These are phyloP conservation scores for Drosophila subquinaria DNA, from an alignment of 2,888 invertebrate species.

Conservation along the genomic window DNA sequence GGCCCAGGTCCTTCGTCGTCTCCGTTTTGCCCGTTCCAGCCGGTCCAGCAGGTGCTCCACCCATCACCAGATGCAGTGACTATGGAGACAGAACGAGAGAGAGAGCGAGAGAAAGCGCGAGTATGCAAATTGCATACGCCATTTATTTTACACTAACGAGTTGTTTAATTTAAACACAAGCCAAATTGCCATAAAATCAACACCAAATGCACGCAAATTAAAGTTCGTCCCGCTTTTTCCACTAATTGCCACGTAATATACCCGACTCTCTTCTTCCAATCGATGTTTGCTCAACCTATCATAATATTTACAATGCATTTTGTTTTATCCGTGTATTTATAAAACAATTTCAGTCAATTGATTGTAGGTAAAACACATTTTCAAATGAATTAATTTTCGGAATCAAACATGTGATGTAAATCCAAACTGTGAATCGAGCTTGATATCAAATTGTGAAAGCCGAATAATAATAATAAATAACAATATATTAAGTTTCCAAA, in stretches of 20 bases:
- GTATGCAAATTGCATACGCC: constrained; percentile 73
- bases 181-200: constrained; percentile 58
- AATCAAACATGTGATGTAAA: background rate
- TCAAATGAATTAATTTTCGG: background rate
- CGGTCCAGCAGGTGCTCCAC: constrained; percentile 98
- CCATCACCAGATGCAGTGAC: constrained; percentile 97
- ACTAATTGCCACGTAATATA: constrained; percentile 25
- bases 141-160: constrained; percentile 78
- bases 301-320: constrained; percentile 12
- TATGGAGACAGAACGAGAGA: constrained; percentile 30
- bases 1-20: constrained; percentile 98
- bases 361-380: background rate
- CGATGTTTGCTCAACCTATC: constrained; percentile 2
- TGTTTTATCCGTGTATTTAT: constrained; percentile 9
- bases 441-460: too few species aligned
- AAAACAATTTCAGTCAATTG: background rate
- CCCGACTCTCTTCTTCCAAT: background rate
- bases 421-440: too few species aligned
- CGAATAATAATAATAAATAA: too few species aligned
- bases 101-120: background rate
- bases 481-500: too few species aligned
- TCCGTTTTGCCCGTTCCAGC: constrained; percentile 99
- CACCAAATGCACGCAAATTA: constrained; percentile 23
- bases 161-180: constrained; percentile 72
- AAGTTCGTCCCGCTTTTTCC: constrained; percentile 12